A percentile compares a stretch with the other conserved stretches of the same genome.
phyloP scores from a whole-genome alignment of 2,888 invertebrate genomes.

The Spilarctia lutea region DNA sequence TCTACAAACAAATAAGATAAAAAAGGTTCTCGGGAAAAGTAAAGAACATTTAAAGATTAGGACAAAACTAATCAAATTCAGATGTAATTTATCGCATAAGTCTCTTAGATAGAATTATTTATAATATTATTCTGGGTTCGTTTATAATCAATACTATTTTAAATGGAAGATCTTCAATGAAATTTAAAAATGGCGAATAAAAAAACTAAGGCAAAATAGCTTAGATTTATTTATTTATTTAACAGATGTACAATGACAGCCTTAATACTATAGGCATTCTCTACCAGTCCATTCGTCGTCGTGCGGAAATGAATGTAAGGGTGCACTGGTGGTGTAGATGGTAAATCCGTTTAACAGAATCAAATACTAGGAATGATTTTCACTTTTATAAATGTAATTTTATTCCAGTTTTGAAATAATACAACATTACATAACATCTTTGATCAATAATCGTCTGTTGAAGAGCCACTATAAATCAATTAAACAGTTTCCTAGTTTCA shows the following conservation, averaged over 20 bases:
- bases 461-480: background rate
- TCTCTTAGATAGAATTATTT: background rate
- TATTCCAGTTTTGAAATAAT: background rate
- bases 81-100: slow-evolving; percentile 1
- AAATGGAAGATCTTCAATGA: background rate
- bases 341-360: background rate
- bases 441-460: background rate
- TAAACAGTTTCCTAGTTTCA: background rate
- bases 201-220: background rate
- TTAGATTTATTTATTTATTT: too few relatives aligned
- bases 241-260: too few relatives aligned
- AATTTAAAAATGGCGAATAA: background rate
- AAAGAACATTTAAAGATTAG: background rate
- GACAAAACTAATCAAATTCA: background rate
- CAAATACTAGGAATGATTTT: background rate
- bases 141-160: background rate
- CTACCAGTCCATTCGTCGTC: too few relatives aligned
- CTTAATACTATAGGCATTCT: too few relatives aligned
- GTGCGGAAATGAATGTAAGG: too few relatives aligned
- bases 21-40: background rate
- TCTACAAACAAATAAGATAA: background rate
- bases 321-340: too few relatives aligned
- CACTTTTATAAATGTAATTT: background rate
- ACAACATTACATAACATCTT: background rate
- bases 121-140: background rate